Conservation (phyloP, 2,797 vertebrate species). For the Alcedo quadribrachys region DNA sequence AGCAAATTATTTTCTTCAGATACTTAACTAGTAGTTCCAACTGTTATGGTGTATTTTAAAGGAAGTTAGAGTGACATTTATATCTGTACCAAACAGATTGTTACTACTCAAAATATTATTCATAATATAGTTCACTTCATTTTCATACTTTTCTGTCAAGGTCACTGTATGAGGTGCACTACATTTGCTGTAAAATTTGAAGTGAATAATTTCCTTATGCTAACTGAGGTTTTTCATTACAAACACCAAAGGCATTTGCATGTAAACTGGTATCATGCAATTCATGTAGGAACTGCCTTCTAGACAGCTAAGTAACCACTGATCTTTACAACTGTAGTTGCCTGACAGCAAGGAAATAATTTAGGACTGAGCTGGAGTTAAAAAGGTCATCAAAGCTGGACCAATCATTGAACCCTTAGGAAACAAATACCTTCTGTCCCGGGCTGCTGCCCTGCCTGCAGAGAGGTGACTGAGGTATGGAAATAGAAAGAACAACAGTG, state of each 20-base stretch:
- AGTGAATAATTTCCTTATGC: conserved; percentile 2
- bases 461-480: background rate
- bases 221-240: background rate
- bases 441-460: background rate
- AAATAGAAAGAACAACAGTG: background rate
- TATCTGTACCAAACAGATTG: background rate
- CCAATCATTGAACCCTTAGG: background rate
- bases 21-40: background rate
- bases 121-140: background rate
- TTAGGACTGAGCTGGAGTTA: background rate
- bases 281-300: background rate
- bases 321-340: background rate
- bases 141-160: background rate
- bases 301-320: background rate
- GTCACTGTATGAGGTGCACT: background rate
- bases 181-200: background rate
- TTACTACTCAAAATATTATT: background rate
- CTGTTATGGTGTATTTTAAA: background rate
- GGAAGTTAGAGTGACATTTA: background rate
- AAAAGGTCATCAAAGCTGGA: background rate
- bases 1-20: background rate
- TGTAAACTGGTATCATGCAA: background rate
- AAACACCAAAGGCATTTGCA: background rate
- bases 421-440: background rate
- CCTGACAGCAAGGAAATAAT: background rate